Evolutionary conservation across 2,888 invertebrate genomes (phyloP), one percentile per base, ranked within the genome.

Genomic region (Pristionchus entomophagus): DNA sequence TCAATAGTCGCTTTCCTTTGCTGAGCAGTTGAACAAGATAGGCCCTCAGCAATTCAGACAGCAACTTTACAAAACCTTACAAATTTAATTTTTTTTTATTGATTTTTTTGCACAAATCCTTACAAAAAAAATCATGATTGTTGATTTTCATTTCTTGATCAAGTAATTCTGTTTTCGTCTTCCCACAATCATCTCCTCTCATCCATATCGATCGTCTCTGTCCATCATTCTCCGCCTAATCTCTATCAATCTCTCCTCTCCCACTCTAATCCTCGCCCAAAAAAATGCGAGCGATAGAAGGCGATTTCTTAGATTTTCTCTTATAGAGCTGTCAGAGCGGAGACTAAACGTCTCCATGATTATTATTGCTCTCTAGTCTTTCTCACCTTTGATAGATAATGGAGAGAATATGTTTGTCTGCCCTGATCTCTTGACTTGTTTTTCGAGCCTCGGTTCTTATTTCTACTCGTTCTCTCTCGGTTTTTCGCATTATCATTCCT

Each of bases 401-500:
- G 14, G 29, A 10, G 59, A 29, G 35, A 35, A 65, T 32, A 65
- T 65, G 29, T 19, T n/a, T n/a, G n/a, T n/a, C n/a, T n/a, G n/a
- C n/a, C 19, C 65, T 35, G 35, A 19, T 65, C 17, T 35, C 65
- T 35, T 14, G 17, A 12, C 22, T 65, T 65, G 35, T 35, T 65
- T 35, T 35, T 14, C 32, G 12, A 17, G 17, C 22, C 10, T 35
- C 32, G 32, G 45, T 14, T 8, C 35, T 0, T 35, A 35, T 35
- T 65, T 65, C 32, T 38, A 32, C 22, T 35, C 35, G 8, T 19
- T 35, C 3, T 65, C 26, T 35, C 22, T 5, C 12, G 35, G 73
- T 19, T 41, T 73, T 41, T 69, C 69, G 35, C 38, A 69, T 69
- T 73, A 65, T 65, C 73, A 41, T 73, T 73, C 73, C 45, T 73